Evolutionary conservation across 2,888 invertebrate genomes (phyloP), one percentile per base, ranked within the genome.

Genomic region (Xestia rhomboidea): DNA sequence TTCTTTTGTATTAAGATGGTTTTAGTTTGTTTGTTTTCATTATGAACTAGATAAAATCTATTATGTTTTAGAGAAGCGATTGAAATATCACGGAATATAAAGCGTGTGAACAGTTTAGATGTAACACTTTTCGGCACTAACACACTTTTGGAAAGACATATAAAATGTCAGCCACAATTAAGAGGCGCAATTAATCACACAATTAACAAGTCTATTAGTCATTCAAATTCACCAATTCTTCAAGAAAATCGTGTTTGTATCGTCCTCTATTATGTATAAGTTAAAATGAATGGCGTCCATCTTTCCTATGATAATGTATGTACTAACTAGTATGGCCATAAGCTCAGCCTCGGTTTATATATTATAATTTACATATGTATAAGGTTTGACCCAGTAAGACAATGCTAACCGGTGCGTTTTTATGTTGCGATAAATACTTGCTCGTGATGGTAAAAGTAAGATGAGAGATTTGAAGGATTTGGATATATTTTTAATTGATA

Each of bases 381-480:
- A 70, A 71, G 44, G 76, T 44, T 76, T 89, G 89, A 89, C 88
- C 88, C 79, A 88, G 76, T 83, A 76, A 89, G 54, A 82, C 82
- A 83, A 79, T 85, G 88, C 73, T 76, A 88, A 86, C 85, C 70
- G 64, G 79, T 79, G 76, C 67, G 70, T 70, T 87, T 75, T 80
- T 81, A 73, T 73, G 67, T 44, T 27, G 41, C 69, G 46, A 73
- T 72, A 51, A 67, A 81, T 77, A 49, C 54, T 30, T 54, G 63
- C n/a, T 49, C 44, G 64, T 79, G 62, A 63, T 68, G 2, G 62
- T 49, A 62, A 49, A 38, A 54, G 73, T 44, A 44, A 27, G 6
- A 62, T 71, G 30, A 49, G 5, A 8, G n/a, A 27, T 63, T 76
- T 71, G 60, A 60, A 10, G 18, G 11, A 46, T 54, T 51, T 38